Evolutionary conservation across 2,113 vertebrate genomes (phyloP), one percentile per base, ranked within the genome.

Genomic region (Pseudorectes ferrugineus): DNA sequence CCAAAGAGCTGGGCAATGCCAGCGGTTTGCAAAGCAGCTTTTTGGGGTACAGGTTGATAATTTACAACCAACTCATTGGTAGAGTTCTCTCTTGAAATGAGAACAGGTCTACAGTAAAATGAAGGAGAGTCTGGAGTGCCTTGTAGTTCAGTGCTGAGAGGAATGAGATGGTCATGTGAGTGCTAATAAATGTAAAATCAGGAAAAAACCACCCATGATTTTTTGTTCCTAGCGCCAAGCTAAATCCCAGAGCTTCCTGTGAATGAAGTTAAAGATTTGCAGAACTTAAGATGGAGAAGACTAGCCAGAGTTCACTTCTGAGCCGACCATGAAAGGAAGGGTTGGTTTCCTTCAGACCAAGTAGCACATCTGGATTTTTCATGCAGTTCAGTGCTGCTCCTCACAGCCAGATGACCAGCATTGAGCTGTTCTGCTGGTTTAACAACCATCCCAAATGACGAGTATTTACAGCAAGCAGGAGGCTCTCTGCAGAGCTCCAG

Each of bases 361-460:
- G 31, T 2, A 28, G 43, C 35, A 54, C 18, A 35, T 24, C 35
- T 63, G 48, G 16, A 13, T 73, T 36, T 33, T 59, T 57, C 9
- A 48, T 2, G 7, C 19, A 40, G 13, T n/a, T 36, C 55, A 49
- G 51, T 19, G 14, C 58, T 68, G 80, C 24, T 84, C 35, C 25
- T 70, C 38, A 15, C 49, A 66, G 46, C 21, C 33, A 58, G 16
- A 58, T n/a, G n/a, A n/a, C n/a, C 51, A 68, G 22, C 9, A 3
- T 42, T 67, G 48, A 72, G 13, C 42, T 76, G 66, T n/a, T 88
- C 25, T 55, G 26, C 19, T 78, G 57, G 9, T 58, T 66, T 76
- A 33, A 38, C 12, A 26, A 1, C 24, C 26, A 10, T 45, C 21
- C 35, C 48, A 63, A 51, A 20, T 0, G 3, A 11, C 0, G 5